Evolutionary conservation across 2,888 invertebrate species (phyloP), one percentile per base, ranked within the genome.

Genomic region (Flexamia atlantica): DNA sequence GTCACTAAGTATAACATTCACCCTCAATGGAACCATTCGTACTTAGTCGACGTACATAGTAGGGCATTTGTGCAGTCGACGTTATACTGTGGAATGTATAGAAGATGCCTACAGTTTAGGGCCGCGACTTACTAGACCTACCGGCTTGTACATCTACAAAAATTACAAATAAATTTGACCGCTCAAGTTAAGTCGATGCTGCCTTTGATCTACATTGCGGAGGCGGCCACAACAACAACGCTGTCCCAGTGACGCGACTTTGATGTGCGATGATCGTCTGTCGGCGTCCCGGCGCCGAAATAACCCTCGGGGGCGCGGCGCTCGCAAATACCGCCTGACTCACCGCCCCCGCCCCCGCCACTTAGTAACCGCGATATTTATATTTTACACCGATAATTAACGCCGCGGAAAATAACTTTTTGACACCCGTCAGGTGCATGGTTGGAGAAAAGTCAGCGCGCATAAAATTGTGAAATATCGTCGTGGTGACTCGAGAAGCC

Each of bases 241-340:
- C 12, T 23, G 57, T 57, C 57, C 23, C 57, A 20, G n/a, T n/a
- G 50, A n/a, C 57, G 23, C 57, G 9, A n/a, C 57, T 57, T 57
- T 57, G 57, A 57, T 57, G 57, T 57, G 2, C 50, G 50, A n/a
- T 50, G 57, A 57, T 46, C 46, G 12, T 46, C 7, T 36, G 36
- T 36, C 46, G 46, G 57, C 57, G 25, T 57, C 25, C 30, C 14
- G 30, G 57, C 3, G 25, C 17, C 64, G 5, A 64, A 64, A 64
- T 64, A 64, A 64, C 64, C 9, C 64, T 7, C 40, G 72, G 72
- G 40, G 72, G 40, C 30, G 68, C 14, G 32, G 36, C 30, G 32
- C 1, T 30, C 72, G 12, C 12, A 72, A n/a, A 72, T 72, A 72
- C 72, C 72, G 32, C 40, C 40, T 72, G 72, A 72, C 72, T 72